Evolutionary conservation across 2,113 vertebrate species (phyloP).

Genomic region (Cebus imitator): DNA sequence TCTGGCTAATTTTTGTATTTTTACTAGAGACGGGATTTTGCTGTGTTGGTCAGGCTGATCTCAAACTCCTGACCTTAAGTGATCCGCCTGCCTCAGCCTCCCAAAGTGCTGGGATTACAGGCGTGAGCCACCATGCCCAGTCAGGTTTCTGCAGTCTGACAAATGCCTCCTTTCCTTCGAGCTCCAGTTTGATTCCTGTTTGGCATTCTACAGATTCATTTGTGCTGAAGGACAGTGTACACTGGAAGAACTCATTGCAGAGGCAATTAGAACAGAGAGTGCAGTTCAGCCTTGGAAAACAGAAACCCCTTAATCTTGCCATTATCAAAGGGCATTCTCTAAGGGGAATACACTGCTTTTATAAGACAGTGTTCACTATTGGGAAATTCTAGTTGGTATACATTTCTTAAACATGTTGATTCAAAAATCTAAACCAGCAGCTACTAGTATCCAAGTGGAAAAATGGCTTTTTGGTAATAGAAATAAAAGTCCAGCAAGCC

Average conservation of each 20-base stretch:
- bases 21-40: no score
- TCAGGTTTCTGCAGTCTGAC: background rate
- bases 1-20: no score
- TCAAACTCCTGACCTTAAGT: no score
- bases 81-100: no score
- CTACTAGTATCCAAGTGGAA: background rate
- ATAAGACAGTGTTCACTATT: background rate
- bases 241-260: background rate
- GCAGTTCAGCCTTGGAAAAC: background rate
- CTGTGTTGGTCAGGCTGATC: no score
- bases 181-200: background rate
- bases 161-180: background rate
- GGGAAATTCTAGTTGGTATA: background rate
- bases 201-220: background rate
- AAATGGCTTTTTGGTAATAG: background rate
- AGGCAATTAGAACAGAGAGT: background rate
- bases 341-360: background rate
- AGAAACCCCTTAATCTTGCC: background rate
- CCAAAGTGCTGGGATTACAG: no score
- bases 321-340: background rate
- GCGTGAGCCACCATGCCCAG: no score
- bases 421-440: background rate
- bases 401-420: background rate
- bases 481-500: background rate
- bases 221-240: background rate